Conservation (phyloP, 2,888 invertebrate species). For the Pandemis heparana region DNA sequence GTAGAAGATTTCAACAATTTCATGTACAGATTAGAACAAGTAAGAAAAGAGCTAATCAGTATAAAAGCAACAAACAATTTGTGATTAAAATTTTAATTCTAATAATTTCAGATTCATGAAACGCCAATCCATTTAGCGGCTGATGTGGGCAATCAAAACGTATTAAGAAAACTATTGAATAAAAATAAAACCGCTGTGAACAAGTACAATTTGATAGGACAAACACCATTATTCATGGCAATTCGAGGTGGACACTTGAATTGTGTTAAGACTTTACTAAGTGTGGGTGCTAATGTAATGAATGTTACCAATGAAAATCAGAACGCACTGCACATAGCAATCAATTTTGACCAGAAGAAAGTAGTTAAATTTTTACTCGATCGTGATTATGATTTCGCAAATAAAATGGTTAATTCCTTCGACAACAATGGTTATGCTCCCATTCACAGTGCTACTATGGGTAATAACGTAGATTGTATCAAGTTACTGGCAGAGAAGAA, state of each 20-base stretch:
- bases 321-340: background rate
- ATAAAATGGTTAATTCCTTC: background rate
- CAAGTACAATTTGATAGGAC: background rate
- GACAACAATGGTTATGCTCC: background rate
- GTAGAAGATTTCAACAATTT: background rate
- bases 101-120: background rate
- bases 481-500: background rate
- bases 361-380: background rate
- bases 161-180: background rate
- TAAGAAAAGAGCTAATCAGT: background rate
- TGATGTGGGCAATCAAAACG: background rate
- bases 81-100: background rate
- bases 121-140: background rate
- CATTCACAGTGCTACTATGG: background rate
- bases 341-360: background rate
- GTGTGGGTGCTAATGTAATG: background rate
- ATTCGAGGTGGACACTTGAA: background rate
- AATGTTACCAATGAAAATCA: background rate
- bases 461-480: background rate
- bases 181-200: background rate
- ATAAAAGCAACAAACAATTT: background rate
- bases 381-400: background rate
- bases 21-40: conserved; percentile 2
- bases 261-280: background rate
- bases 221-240: background rate